phyloP scores from a whole-genome alignment of 2,797 vertebrate genomes.

The Tamandua tetradactyla region DNA sequence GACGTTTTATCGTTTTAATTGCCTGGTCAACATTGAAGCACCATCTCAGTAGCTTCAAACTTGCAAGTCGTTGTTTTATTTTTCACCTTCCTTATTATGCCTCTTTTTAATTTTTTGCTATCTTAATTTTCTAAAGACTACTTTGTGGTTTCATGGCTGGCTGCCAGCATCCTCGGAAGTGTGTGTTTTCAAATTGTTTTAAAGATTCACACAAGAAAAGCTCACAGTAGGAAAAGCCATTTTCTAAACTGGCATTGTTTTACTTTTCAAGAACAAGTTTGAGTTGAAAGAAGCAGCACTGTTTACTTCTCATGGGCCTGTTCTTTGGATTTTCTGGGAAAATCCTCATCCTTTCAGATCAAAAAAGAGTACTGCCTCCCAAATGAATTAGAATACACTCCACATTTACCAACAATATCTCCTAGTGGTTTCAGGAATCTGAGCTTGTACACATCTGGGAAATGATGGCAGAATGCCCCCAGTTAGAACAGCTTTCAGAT shows the following conservation, averaged over 20 bases:
- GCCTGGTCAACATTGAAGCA: neutral
- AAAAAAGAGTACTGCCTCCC: slow-evolving; percentile 62
- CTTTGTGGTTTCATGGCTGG: slow-evolving; percentile 62
- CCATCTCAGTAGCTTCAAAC: neutral
- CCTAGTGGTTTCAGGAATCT: slow-evolving; percentile 69
- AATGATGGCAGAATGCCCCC: slow-evolving; percentile 36
- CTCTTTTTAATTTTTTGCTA: slow-evolving; percentile 64
- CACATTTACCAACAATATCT: slow-evolving; percentile 33
- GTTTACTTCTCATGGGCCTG: slow-evolving; percentile 58
- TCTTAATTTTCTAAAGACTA: slow-evolving; percentile 72
- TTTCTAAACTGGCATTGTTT: neutral
- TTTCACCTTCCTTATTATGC: slow-evolving; percentile 49
- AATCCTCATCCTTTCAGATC: neutral
- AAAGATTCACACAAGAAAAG: neutral
- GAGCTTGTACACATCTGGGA: slow-evolving; percentile 68
- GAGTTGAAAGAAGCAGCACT: neutral
- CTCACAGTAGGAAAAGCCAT: neutral
- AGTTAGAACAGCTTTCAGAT: slow-evolving; percentile 65
- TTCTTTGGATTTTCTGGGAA: slow-evolving; percentile 65
- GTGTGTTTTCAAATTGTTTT: slow-evolving; percentile 55
- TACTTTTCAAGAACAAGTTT: slow-evolving; percentile 28
- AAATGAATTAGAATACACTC: slow-evolving; percentile 66
- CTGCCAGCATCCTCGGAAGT: slow-evolving; percentile 65
- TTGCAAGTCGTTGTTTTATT: slow-evolving; percentile 59
- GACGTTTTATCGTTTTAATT: slow-evolving; percentile 64